Percentiles rank a stretch among this genome's conserved stretches.
These are phyloP conservation scores for Phasianus colchicus DNA, from an alignment of 2,113 vertebrate genomes.

Conservation along the genomic window DNA sequence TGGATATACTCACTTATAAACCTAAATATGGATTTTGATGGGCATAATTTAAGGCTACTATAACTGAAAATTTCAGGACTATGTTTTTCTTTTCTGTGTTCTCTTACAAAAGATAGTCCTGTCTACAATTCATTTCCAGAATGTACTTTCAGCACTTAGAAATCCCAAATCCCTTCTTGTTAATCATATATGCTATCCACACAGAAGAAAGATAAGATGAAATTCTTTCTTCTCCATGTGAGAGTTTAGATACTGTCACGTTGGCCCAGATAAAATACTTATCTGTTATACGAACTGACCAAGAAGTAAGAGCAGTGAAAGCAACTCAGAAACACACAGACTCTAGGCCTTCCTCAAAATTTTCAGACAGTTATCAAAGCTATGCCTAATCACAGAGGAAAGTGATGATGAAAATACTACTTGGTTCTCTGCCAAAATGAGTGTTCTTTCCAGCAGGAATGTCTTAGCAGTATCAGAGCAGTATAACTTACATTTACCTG, in stretches of 20 bases:
- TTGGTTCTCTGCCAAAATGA: conserved; percentile 21
- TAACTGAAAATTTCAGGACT: neutral
- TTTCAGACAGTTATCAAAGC: conserved; percentile 37
- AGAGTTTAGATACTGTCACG: neutral
- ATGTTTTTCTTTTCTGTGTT: neutral
- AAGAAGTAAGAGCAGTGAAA: neutral
- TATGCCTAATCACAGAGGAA: neutral
- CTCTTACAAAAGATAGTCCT: neutral
- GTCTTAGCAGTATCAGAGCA: conserved; percentile 23
- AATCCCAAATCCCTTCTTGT: neutral
- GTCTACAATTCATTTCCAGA: neutral
- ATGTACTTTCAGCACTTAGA: neutral
- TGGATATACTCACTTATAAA: neutral
- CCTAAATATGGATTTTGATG: neutral
- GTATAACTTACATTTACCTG: neutral
- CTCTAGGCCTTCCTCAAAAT: neutral
- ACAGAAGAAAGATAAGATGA: neutral
- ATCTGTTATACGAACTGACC: neutral
- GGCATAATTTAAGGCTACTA: neutral
- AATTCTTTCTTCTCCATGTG: neutral
- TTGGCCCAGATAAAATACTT: neutral
- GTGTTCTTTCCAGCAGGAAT: neutral
- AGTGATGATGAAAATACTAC: conserved; percentile 38
- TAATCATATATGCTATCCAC: neutral
- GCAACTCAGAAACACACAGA: neutral